Base-by-base conservation (phyloP, 2,888 invertebrate genomes). In the Artemia sp. region DNA sequence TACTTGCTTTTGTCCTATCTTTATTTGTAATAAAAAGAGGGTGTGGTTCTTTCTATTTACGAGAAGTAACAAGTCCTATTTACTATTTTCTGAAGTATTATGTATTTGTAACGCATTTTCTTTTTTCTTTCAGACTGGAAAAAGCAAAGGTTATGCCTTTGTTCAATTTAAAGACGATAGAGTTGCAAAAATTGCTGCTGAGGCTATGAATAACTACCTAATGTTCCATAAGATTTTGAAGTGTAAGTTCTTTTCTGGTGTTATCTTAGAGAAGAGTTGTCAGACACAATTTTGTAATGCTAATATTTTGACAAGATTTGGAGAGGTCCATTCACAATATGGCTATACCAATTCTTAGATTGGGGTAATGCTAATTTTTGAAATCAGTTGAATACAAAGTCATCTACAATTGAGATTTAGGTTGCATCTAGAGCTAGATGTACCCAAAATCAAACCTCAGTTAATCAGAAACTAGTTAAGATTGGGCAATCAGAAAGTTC, bases 171-270 rank as follows among this genome's bases (percentile, higher is more conserved):
- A 81, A 71, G 82, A 86, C 73, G 84, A 86, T 14, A 87, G 89
- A 72, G 95, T 96, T 0, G 97, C 94, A 0, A 84, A 92, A 80
- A 86, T 96, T 74, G 96, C 89, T 5, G 93, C 95, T 0, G 90
- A 94, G 73, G 88, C 94, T 0, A 97, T 97, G 95, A 87, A 97
- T 77, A 96, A 95, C 78, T 97, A 97, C 78, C 81, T 97, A 1
- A 94, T 97, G 92, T 93, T 90, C 75, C 89, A 93, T 73, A 86
- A 89, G 77, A 80, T 94, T 52, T 79, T 97, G 10, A 91, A 90
- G 83, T 88, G 91, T 89, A 82, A 78, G 78, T 14, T 12, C 51
- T 51, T 51, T 53, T 11, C 19, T 10, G 38, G 38, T 38, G 6
- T 38, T 38, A 6, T 4, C 38, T 38, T 38, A 38, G 38, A 38